Evolutionary conservation across 2,113 vertebrate species (phyloP), one percentile per base, ranked within the genome.

Genomic region (Desmodus rotundus): DNA sequence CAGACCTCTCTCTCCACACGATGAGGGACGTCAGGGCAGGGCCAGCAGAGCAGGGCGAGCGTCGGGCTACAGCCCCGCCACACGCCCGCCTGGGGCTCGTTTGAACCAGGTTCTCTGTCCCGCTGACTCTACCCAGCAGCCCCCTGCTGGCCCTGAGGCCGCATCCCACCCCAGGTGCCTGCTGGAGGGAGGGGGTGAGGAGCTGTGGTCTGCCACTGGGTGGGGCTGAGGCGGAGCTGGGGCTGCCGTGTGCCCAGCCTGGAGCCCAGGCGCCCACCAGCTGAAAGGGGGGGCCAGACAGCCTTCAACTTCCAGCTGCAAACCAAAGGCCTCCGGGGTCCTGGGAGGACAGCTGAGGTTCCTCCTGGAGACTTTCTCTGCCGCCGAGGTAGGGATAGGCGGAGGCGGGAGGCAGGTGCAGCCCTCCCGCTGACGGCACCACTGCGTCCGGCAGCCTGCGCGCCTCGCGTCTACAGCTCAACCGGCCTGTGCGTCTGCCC

Each of bases 201-300:
- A 16, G 2, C 90, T 38, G 26, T 0, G 1, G 22, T 16, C 38
- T 20, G 47, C 47, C 0, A 3, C 56, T n/a, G 7, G 7, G 24
- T 20, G 4, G 5, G 78, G 12, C 86, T 38, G 19, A 68, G 58
- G 20, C 2, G 13, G 0, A 4, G 7, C 33, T 17, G 68, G 41
- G 33, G 15, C 4, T 0, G 26, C 28, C 0, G 0, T 2, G 11
- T 1, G 26, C 15, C 3, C 28, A 6, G 22, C 82, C 0, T 3
- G 12, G 74, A 56, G 36, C 47, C 61, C 14, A 2, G 33, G 47
- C 6, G 0, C 17, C 63, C 1, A 1, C 33, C 13, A 0, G 31
- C n/a, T 0, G 28, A 5, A 13, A 67, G 86, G 19, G 0, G 2
- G 50, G 4, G 26, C 11, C 16, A 1, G 58, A 74, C 26, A 2